Conservation (phyloP, 2,797 vertebrate species). For the Valencia hispanica region DNA sequence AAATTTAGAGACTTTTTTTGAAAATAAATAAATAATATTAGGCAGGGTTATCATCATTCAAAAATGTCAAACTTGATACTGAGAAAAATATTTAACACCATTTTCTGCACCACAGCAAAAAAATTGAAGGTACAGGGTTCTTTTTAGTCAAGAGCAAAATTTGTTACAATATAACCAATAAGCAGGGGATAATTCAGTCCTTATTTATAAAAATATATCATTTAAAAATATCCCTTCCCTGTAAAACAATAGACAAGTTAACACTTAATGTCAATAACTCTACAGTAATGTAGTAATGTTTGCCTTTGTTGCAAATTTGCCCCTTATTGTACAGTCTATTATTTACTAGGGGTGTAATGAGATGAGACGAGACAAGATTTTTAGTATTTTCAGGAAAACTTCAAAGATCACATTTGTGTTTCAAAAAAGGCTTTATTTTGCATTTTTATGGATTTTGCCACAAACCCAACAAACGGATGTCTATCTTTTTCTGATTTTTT, state of each 20-base stretch:
- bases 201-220: background rate
- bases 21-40: background rate
- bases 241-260: background rate
- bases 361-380: too few relatives aligned
- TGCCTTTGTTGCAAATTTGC: background rate
- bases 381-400: too few relatives aligned
- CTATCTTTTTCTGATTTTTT: too few relatives aligned
- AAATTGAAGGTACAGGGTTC: too few relatives aligned
- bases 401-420: too few relatives aligned
- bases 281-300: background rate
- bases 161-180: too few relatives aligned
- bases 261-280: background rate
- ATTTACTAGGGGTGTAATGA: too few relatives aligned
- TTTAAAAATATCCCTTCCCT: background rate
- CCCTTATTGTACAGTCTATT: background rate
- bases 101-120: background rate
- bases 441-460: too few relatives aligned
- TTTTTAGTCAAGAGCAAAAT: background rate
- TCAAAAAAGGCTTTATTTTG: too few relatives aligned
- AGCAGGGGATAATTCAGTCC: background rate
- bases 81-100: background rate
- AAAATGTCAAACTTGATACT: background rate
- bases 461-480: too few relatives aligned
- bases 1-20: background rate
- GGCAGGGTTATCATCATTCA: background rate